Evolutionary conservation across 2,797 vertebrate genomes (phyloP).

Genomic region (Neolamprologus multifasciatus): DNA sequence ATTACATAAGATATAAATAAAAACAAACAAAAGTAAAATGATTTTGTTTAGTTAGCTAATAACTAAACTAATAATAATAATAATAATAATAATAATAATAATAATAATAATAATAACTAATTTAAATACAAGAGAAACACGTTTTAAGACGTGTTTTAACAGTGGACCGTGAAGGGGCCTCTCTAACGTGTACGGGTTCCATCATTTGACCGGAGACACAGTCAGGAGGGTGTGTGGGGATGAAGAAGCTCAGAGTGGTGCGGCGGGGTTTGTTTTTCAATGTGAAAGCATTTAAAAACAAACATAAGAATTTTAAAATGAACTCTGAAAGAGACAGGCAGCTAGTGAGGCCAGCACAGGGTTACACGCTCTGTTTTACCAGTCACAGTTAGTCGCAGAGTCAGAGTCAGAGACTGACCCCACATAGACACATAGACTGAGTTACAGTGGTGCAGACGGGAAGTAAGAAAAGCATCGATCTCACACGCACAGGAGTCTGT

Average conservation of each 20-base stretch:
- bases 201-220: neutral
- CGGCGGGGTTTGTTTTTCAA: neutral
- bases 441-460: fast-evolving
- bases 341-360: neutral
- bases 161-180: neutral
- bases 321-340: neutral
- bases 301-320: neutral
- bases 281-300: neutral
- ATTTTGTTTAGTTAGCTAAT: neutral
- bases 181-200: neutral
- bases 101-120: too few species aligned
- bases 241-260: neutral
- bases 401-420: neutral
- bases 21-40: neutral
- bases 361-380: neutral
- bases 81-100: too few species aligned
- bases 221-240: neutral
- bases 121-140: neutral
- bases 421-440: neutral
- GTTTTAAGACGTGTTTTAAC: neutral
- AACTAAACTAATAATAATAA: neutral
- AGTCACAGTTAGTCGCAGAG: neutral
- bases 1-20: neutral
- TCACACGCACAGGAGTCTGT: neutral
- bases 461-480: neutral